Base-by-base conservation (phyloP, 2,113 vertebrate genomes). In the Etheostoma cragini region DNA sequence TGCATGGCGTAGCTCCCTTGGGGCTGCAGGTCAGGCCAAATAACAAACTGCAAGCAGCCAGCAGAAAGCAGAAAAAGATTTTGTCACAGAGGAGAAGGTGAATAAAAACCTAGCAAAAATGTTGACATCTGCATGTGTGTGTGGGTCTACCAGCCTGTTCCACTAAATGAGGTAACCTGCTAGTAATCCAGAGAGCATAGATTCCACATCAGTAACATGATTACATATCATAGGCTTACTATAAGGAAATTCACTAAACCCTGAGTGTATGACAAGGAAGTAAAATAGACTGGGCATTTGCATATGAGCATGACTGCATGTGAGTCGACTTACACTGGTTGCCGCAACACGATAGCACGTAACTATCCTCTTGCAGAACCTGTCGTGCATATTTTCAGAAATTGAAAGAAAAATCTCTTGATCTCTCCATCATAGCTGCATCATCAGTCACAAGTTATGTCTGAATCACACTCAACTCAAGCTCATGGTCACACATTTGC, bases 321-420 rank as follows among this genome's bases (percentile, higher is more conserved):
- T 38, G 24, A 42, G 15, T 42, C 10, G 10, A 42, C 38, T 11
- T 38, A 8, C 8, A 38, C 35, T 38, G 35, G 35, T 38, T 42
- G 8, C 38, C 38, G 38, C 8, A 42, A 42, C 38, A 42, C 10
- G 10, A 42, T 42, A 57, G 8, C 11, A 57, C 6, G 15, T 47
- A 17, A 19, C n/a, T 0, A 5, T 47, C 22, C 4, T 49, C 0
- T 74, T 2, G 19, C 19, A 47, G 0, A 30, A 67, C 33, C 30
- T 38, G 56, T 58, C n/a, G 33, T 10, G 38, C 35, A 63, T n/a
- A 79, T 65, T 30, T 42, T 72, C 4, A 69, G 67, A 24, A 65
- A 86, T 80, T 56, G 33, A 82, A 12, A 17, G 46, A 63, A 2
- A 74, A 58, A 76, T 65, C 46, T 72, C 45, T 67, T 33, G 33